Base-by-base conservation (phyloP, 2,888 invertebrate genomes). In the Phorcus lineatus region DNA sequence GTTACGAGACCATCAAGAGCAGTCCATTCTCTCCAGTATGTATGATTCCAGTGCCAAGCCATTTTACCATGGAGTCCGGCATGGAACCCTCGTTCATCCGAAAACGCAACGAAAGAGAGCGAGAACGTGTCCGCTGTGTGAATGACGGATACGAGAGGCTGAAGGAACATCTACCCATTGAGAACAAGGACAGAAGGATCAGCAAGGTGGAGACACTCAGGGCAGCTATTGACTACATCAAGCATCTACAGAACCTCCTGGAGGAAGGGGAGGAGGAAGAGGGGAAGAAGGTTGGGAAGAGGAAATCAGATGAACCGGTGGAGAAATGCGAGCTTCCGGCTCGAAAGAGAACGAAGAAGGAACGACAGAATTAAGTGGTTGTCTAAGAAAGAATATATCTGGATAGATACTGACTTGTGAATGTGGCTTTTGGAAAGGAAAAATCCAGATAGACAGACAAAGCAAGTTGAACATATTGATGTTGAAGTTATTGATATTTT, bases 141-240 rank as follows among this genome's bases (percentile, higher is more conserved):
- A 93, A 93, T 82, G 92, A 93, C 13, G 92, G 92, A 1, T 93
- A 92, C 80, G 84, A 88, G 17, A 84, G 86, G 67, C 86, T 93
- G 11, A 90, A 87, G 83, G 86, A 91, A 52, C 91, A 91, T 74
- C 83, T 93, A 22, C 92, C 92, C 1, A 74, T 91, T 19, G 87
- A 88, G 66, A 89, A 91, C 78, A 91, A 91, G 78, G 92, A 94
- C 67, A 92, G 92, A 80, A 82, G 92, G 55, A 87, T 93, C 22
- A 92, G 92, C 77, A 93, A 93, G 86, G 93, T 92, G 28, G 92
- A 93, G 62, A 92, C 92, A 2, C 83, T 93, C 17, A 81, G 91
- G 31, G 82, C 86, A n/a, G 93, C 93, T 67, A 92, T 93, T 62
- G 83, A 88, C 28, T 92, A 92, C 81, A 93, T 93, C n/a, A 85